Base-by-base conservation (phyloP, 2,888 invertebrate species). In the Euzophera pinguis region DNA sequence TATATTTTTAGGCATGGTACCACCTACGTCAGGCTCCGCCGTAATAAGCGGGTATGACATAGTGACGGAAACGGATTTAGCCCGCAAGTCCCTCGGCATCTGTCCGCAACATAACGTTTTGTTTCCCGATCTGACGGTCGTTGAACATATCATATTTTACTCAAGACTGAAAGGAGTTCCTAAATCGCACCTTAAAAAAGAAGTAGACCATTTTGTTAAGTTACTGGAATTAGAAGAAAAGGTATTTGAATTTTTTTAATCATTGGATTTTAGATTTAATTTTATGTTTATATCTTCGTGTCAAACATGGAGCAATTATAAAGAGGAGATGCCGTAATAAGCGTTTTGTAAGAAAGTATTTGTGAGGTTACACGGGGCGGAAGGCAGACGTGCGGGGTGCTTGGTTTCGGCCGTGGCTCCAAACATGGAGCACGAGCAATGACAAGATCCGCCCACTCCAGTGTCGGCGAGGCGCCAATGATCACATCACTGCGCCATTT, bases 51-150 rank as follows among this genome's bases (percentile, higher is more conserved):
- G 95, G 3, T 92, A 92, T 72, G 94, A 95, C 72, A 94, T 96
- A 59, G 89, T 93, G 22, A 92, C 88, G 0, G 93, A 96, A 63
- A 93, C 95, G 51, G 85, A 90, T 13, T 89, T 86, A 8, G 95
- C 95, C 0, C 91, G 96, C n/a, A 90, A 91, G 60, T 95, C 95
- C 34, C 83, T 96, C 35, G 96, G 96, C 1, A 91, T 96, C 22
- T 96, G 96, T 82, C 97, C 97, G 0, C 97, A 97, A 71, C 95
- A 96, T 77, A 96, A 97, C 83, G 94, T 96, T 1, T 89, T 97
- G 13, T 97, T 97, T 77, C 95, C 95, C 39, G 94, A 95, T 59
- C 87, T 97, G 49, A 97, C 96, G 0, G 96, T 97, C 4, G 91
- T 92, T 9, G 96, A 98, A 77, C 97, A 98, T 78, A 92, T 97